Evolutionary conservation across 2,888 invertebrate genomes (phyloP), one percentile per base, ranked within the genome.

Genomic region (Caenorhabditis sinica): DNA sequence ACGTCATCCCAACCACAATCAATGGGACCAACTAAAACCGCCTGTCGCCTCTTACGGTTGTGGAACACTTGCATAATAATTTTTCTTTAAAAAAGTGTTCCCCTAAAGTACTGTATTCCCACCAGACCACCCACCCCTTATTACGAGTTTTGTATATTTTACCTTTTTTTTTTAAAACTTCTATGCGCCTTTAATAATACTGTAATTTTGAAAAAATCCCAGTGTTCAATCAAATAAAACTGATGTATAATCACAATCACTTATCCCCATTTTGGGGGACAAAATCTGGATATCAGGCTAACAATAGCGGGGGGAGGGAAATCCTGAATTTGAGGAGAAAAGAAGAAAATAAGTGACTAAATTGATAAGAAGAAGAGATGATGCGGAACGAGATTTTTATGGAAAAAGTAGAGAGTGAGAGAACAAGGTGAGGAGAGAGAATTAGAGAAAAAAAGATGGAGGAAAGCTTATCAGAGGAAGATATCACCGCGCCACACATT

Each of bases 381-480:
- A 76, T 58, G 77, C 77, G 63, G 68, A 71, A 79, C 79, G 79
- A 61, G 79, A 79, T 79, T 79, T 79, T 79, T 79, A 68, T 79
- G 63, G 40, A 51, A 49, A 6, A 2, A 2, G 13, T 6, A 11
- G 40, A 40, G 5, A 49, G 49, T 15, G 45, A 45, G 17, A 3
- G 45, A 45, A 17, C n/a, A 45, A 15, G n/a, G 45, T 15, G 17
- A 45, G 5, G 33, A 1, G 45, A 45, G 49, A 49, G 58, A n/a
- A 33, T 28, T 15, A 60, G n/a, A 33, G 28, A 20, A 61, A 17
- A 60, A 17, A 30, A n/a, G 61, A 17, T 11, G 20, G 61, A 9
- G 61, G 15, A 58, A 28, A 23, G n/a, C n/a, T 72, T 45, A 36
- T 36, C 33, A 9, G 33, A 36, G 33, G 40, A 11, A 20, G 49